Conservation (phyloP, 2,113 vertebrate species). For the Catagonus wagneri region DNA sequence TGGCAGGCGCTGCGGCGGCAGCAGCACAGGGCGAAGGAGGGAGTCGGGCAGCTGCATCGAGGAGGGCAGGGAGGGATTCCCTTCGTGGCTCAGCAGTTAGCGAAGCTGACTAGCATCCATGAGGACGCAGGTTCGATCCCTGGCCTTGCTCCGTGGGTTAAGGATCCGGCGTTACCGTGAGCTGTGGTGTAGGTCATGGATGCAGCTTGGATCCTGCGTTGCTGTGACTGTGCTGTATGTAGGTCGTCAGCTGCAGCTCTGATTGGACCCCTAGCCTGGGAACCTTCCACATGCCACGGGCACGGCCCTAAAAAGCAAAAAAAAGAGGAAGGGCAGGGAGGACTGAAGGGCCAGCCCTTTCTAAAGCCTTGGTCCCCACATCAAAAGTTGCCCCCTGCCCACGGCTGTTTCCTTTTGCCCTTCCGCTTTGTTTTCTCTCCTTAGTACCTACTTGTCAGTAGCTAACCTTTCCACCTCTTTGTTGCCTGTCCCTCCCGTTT, state of each 20-base stretch:
- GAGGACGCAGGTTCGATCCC: too few species aligned
- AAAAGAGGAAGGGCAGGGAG: neutral
- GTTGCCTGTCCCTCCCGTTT: neutral
- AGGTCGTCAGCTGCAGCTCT: too few species aligned
- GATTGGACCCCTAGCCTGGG: too few species aligned
- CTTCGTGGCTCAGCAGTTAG: too few species aligned
- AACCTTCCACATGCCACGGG: too few species aligned
- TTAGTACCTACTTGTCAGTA: neutral
- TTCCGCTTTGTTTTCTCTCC: neutral
- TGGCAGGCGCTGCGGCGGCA: neutral
- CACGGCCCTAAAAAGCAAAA: too few species aligned
- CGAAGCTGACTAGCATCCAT: too few species aligned
- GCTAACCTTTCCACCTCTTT: neutral
- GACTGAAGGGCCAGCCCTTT: neutral
- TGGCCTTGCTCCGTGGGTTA: too few species aligned
- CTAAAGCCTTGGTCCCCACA: neutral
- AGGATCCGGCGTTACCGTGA: too few species aligned
- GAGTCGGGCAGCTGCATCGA: neutral
- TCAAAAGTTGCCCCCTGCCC: fast-evolving
- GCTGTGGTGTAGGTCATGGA: too few species aligned
- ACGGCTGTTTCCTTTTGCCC: neutral
- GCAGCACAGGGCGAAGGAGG: fast-evolving
- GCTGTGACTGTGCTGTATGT: too few species aligned
- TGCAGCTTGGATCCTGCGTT: too few species aligned
- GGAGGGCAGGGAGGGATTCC: neutral